Evolutionary conservation across 2,888 invertebrate genomes (phyloP).

Genomic region (Malthinus flaveolus): DNA sequence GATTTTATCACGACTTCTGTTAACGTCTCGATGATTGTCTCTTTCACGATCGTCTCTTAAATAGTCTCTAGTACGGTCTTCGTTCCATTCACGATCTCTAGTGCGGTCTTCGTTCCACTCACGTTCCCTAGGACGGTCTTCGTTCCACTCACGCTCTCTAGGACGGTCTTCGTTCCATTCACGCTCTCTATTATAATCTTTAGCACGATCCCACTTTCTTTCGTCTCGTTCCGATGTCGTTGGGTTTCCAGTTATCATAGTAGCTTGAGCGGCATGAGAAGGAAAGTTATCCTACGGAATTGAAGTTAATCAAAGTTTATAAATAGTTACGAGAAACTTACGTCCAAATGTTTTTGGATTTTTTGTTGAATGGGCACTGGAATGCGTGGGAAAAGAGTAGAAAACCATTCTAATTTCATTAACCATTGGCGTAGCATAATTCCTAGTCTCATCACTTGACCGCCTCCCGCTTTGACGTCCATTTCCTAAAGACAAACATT

Average conservation of each 20-base stretch:
- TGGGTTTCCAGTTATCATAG: conserved; percentile 1
- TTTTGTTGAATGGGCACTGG: conserved; percentile 97
- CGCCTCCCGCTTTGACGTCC: conserved; percentile 97
- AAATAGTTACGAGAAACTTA: conserved; percentile 39
- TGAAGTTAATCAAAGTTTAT: conserved; percentile 7
- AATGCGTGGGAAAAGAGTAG: conserved; percentile 96
- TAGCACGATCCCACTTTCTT: conserved; percentile 30
- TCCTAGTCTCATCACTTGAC: conserved; percentile 90
- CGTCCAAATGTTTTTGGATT: conserved; percentile 74
- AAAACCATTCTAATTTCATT: conserved; percentile 97
- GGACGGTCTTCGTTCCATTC: conserved; percentile 45
- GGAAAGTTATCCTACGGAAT: conserved; percentile 50
- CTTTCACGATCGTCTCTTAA: conserved; percentile 45
- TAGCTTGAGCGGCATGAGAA: conserved; percentile 44
- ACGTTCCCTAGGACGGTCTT: conserved; percentile 35
- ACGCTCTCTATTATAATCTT: conserved; percentile 33
- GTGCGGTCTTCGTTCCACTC: conserved; percentile 43
- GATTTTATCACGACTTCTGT: conserved; percentile 42
- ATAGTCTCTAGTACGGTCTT: conserved; percentile 45
- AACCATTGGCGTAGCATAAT: conserved; percentile 90
- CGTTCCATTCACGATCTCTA: conserved; percentile 37
- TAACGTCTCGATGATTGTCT: conserved; percentile 38
- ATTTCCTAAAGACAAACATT: conserved; percentile 67
- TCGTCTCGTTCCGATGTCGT: conserved; percentile 44
- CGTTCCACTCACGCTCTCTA: conserved; percentile 38